Evolutionary conservation across 2,888 invertebrate genomes (phyloP).

Genomic region (Ferdinandea cuprea): DNA sequence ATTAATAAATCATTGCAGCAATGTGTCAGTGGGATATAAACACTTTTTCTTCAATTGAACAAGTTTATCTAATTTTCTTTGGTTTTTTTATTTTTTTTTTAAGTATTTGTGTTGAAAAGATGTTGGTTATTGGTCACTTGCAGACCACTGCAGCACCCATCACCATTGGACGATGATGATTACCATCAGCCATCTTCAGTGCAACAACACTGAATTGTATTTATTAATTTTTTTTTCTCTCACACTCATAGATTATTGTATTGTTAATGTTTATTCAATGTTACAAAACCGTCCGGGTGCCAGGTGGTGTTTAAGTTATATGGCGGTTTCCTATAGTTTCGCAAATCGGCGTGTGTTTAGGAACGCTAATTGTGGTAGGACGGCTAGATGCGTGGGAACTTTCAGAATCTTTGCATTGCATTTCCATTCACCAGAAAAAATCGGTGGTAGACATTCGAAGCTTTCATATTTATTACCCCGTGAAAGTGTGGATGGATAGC

Average conservation of each 20-base stretch:
- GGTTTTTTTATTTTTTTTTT: no score
- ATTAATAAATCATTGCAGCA: constrained; percentile 48
- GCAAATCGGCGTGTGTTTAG: constrained; percentile 18
- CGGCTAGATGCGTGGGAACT: constrained; percentile 30
- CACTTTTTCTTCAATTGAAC: constrained; percentile 20
- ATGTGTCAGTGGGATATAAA: constrained; percentile 23
- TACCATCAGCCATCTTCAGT: constrained; percentile 27
- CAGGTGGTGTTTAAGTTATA: constrained; percentile 43
- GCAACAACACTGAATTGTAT: constrained; percentile 16
- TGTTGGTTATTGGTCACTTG: not conserved
- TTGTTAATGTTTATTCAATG: constrained; percentile 37
- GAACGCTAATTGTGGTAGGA: constrained; percentile 29
- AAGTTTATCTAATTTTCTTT: constrained; percentile 30
- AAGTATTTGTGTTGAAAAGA: not conserved
- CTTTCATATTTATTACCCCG: constrained; percentile 16
- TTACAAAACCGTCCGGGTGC: constrained; percentile 47
- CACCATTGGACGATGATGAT: constrained; percentile 15
- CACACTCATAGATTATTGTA: not conserved
- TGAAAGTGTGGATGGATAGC: constrained; percentile 42
- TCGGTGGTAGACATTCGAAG: not conserved
- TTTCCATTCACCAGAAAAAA: not conserved
- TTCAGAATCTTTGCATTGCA: not conserved
- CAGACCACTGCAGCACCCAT: not conserved
- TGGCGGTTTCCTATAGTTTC: constrained; percentile 43
- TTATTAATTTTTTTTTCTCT: constrained; percentile 16